phyloP scores from a whole-genome alignment of 2,888 invertebrate genomes.

The Cheilosia variabilis region DNA sequence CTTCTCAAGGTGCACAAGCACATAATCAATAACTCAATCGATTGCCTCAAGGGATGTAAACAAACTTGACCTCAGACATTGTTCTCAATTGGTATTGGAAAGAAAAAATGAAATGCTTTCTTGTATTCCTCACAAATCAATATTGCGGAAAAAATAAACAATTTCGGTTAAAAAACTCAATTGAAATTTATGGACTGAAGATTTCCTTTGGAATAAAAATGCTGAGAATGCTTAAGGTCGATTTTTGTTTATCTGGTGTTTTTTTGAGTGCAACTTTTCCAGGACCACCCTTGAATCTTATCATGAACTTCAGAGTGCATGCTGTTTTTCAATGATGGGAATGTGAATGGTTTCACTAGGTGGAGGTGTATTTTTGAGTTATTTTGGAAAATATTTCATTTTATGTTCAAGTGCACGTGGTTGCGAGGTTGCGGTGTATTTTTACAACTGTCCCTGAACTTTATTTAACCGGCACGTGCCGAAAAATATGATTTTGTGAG shows the following conservation, averaged over 20 bases:
- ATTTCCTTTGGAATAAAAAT: constrained; percentile 1
- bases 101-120: constrained; percentile 5
- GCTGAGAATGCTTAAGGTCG: neutral
- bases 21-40: constrained; percentile 11
- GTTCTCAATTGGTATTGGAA: constrained; percentile 15
- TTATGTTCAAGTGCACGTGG: neutral
- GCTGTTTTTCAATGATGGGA: neutral
- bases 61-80: constrained; percentile 44
- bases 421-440: neutral
- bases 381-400: neutral
- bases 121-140: constrained; percentile 25
- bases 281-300: constrained; percentile 27
- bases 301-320: constrained; percentile 3
- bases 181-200: neutral
- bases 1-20: constrained; percentile 9
- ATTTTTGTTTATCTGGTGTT: neutral
- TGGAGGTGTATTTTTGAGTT: too few species aligned
- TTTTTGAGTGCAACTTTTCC: constrained; percentile 14
- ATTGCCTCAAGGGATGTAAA: constrained; percentile 30
- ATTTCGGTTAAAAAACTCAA: neutral
- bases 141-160: constrained; percentile 13
- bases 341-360: too few species aligned
- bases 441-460: too few species aligned
- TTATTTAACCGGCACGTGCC: too few species aligned
- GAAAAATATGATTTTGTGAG: too few species aligned